Evolutionary conservation across 30 jellyfish, hydroid and myxozoan species (phyloP).

Genomic region (Aurelia sp.): DNA sequence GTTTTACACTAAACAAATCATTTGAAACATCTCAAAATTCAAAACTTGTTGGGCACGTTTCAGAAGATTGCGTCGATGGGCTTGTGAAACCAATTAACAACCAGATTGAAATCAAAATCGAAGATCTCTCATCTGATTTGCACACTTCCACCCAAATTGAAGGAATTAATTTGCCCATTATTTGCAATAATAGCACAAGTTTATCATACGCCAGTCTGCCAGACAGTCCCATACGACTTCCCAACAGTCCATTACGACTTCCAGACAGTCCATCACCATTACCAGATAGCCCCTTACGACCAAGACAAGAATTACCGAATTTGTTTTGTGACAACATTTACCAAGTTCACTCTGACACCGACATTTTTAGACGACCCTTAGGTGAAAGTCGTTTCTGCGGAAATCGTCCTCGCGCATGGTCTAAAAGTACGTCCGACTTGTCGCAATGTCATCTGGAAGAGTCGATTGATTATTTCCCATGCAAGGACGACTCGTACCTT

Average conservation of each 20-base stretch:
- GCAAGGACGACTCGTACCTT: constrained; percentile 36
- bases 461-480: constrained; percentile 43
- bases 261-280: constrained; percentile 1
- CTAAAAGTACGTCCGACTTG: constrained; percentile 47
- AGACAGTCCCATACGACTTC: not conserved
- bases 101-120: not conserved
- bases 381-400: not conserved
- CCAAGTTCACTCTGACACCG: constrained; percentile 62
- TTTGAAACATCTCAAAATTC: not conserved
- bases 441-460: constrained; percentile 25
- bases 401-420: not conserved
- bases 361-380: not conserved
- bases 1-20: no score
- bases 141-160: not conserved
- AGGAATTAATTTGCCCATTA: not conserved
- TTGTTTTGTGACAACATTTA: constrained; percentile 44
- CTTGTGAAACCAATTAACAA: not conserved
- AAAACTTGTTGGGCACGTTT: no score
- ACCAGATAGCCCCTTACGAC: constrained; percentile 14
- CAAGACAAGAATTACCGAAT: constrained; percentile 47
- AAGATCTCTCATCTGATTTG: not conserved
- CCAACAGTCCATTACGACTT: not conserved
- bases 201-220: not conserved
- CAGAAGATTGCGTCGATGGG: not conserved
- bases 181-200: not conserved